Percentiles rank a stretch among this genome's conserved stretches.
These are phyloP conservation scores for Argopecten irradians DNA, from an alignment of 1,140 invertebrate genomes.

Conservation along the genomic window DNA sequence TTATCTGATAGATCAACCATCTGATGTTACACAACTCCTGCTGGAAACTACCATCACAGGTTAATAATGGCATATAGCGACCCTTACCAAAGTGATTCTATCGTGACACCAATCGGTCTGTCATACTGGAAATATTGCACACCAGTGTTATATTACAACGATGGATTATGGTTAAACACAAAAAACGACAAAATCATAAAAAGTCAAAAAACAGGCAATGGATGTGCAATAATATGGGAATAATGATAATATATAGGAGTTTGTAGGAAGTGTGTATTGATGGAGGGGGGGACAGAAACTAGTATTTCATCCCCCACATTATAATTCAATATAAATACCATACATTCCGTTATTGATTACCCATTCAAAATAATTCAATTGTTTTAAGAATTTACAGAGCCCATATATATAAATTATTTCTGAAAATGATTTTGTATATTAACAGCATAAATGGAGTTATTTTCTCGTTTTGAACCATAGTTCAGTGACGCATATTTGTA, in stretches of 20 bases:
- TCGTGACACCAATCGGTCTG: background rate
- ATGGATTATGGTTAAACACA: constrained; percentile 21
- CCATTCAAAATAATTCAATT: background rate
- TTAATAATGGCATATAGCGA: background rate
- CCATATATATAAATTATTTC: background rate
- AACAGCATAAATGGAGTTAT: no score
- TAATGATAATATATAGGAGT: background rate
- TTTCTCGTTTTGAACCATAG: no score
- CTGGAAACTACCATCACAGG: constrained; percentile 15
- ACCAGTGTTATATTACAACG: constrained; percentile 17
- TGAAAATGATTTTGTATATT: background rate
- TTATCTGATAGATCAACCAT: constrained; percentile 18
- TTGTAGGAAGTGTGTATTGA: background rate
- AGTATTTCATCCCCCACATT: background rate
- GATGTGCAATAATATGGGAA: constrained; percentile 5
- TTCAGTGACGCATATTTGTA: background rate
- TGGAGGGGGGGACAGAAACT: background rate
- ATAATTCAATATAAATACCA: background rate
- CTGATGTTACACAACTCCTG: background rate
- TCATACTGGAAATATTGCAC: constrained; percentile 20
- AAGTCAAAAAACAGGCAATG: constrained; percentile 17
- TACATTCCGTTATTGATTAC: background rate
- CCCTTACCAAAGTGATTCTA: background rate
- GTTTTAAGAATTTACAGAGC: background rate
- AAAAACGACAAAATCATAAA: constrained; percentile 7